Conservation (phyloP, 1,140 invertebrate genomes). For the Calliphora vicina region DNA sequence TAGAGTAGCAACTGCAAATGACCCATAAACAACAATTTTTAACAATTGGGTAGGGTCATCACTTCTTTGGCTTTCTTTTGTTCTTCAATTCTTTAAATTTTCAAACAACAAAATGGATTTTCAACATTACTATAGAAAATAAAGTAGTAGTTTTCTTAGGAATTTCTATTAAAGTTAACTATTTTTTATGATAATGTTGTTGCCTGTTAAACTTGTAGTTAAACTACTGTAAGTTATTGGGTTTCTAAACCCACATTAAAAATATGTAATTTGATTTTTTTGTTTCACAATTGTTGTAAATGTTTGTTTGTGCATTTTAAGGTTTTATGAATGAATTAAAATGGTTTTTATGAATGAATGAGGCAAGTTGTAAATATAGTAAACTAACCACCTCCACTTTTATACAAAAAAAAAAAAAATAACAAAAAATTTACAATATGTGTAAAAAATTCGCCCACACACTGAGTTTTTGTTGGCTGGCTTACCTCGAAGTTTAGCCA, state of each 20-base stretch:
- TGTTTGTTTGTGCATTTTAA: background rate
- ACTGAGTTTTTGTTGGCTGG: background rate
- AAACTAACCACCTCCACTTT: background rate
- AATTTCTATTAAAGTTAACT: background rate
- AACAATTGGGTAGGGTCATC: conserved; percentile 7
- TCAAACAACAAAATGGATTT: background rate
- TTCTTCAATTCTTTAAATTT: background rate
- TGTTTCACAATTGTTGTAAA: background rate
- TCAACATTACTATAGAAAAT: background rate
- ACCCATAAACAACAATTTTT: background rate
- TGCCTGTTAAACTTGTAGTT: background rate
- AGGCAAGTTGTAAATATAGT: background rate
- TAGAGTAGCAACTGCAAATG: conserved; percentile 3
- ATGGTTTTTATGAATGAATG: background rate
- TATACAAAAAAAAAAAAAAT: background rate
- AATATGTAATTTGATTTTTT: background rate
- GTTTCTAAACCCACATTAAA: background rate
- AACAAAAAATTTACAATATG: conserved; percentile 2
- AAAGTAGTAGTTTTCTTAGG: background rate
- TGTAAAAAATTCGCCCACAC: background rate
- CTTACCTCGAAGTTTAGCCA: conserved; percentile 2
- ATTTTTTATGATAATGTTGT: background rate
- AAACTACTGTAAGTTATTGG: background rate
- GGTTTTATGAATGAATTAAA: background rate
- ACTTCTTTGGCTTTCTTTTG: background rate